Evolutionary conservation across 2,113 vertebrate species (phyloP).

Genomic region (Brachypodius melanocephalos): DNA sequence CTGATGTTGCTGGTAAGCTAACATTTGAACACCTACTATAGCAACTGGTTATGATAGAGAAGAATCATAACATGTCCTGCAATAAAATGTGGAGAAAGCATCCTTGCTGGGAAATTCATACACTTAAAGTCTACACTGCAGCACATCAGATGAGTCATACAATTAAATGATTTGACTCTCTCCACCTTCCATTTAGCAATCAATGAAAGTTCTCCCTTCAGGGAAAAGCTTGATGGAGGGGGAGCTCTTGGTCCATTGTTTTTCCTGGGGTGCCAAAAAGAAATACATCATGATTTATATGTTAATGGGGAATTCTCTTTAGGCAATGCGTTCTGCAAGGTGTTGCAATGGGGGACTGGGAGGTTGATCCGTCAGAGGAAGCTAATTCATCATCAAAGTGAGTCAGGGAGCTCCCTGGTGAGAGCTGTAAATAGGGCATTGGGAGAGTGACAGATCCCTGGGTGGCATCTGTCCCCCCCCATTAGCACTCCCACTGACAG

Average conservation of each 20-base stretch:
- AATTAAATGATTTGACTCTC: conserved; percentile 8
- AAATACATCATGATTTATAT: conserved; percentile 55
- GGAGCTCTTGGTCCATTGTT: neutral
- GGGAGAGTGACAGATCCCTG: conserved; percentile 41
- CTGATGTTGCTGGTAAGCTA: neutral
- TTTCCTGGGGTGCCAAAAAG: conserved; percentile 34
- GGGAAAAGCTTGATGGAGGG: neutral
- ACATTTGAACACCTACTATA: neutral
- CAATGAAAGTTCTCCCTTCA: conserved; percentile 45
- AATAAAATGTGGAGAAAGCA: neutral
- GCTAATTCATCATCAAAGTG: conserved; percentile 59
- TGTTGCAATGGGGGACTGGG: conserved; percentile 13
- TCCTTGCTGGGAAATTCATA: neutral
- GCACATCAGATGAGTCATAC: neutral
- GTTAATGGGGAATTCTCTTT: conserved; percentile 37
- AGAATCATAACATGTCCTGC: neutral
- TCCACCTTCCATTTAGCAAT: conserved; percentile 49
- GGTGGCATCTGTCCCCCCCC: conserved; percentile 21
- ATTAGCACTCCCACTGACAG: conserved; percentile 35
- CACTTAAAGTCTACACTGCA: neutral
- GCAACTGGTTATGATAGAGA: neutral
- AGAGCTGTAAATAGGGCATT: conserved; percentile 42
- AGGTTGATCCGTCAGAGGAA: conserved; percentile 16
- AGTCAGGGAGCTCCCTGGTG: conserved; percentile 39
- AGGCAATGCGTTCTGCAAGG: conserved; percentile 24